Evolutionary conservation across 2,113 vertebrate species (phyloP).

Genomic region (Parus major): DNA sequence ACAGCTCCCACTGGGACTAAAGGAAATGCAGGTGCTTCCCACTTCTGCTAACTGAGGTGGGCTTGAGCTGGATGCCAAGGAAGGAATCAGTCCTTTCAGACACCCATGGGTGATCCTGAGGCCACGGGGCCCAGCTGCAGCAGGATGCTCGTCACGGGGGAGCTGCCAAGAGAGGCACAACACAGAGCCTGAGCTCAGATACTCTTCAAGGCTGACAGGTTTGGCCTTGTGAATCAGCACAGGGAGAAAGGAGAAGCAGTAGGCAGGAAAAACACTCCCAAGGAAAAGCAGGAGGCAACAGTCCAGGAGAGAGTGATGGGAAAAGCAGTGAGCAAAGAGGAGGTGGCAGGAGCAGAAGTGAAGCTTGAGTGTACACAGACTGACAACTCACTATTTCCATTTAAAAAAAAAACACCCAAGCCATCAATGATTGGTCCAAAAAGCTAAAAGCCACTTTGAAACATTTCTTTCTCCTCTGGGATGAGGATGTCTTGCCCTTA

Average conservation of each 20-base stretch:
- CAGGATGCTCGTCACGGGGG: not conserved
- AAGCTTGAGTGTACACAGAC: not conserved
- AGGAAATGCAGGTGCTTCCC: not conserved
- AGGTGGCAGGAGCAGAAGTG: not conserved
- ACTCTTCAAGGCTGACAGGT: not conserved
- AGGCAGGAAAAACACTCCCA: not conserved
- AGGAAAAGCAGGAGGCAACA: not conserved
- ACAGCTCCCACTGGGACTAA: not conserved
- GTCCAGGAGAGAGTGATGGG: not conserved
- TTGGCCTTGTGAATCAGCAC: not conserved
- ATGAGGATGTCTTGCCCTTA: not conserved
- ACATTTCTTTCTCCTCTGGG: not conserved
- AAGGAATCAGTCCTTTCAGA: not conserved
- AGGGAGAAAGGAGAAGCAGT: not conserved
- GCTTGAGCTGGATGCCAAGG: not conserved
- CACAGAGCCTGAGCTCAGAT: not conserved
- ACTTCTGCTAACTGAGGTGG: not conserved
- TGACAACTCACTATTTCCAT: not conserved
- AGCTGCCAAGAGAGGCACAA: not conserved
- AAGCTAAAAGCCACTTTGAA: not conserved
- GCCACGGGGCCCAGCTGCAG: not conserved
- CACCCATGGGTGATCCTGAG: not conserved
- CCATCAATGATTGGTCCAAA: not conserved
- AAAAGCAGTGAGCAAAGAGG: not conserved
- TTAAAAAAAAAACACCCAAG: not conserved